These are phyloP conservation scores for Goniozus legneri DNA, from an alignment of 1,140 invertebrate species.

Conservation along the genomic window DNA sequence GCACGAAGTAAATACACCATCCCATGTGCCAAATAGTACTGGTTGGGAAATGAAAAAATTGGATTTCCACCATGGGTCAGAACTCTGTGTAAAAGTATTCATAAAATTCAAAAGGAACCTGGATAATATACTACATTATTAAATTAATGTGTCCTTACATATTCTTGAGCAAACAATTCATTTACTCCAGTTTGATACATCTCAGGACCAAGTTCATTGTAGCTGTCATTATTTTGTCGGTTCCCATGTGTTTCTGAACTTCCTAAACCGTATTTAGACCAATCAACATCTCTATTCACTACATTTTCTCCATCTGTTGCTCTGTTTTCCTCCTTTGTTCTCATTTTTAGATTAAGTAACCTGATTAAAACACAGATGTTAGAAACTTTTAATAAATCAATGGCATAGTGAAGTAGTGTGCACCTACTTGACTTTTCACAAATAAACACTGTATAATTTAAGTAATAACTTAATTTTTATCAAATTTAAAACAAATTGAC, in stretches of 20 bases:
- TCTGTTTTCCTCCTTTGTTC: conserved; percentile 21
- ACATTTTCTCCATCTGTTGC: conserved; percentile 22
- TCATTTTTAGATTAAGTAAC: conserved; percentile 17
- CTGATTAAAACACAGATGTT: too few species aligned
- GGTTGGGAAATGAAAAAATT: conserved; percentile 92
- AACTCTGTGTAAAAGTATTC: conserved; percentile 56
- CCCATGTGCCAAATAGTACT: conserved; percentile 95
- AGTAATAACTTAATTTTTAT: too few species aligned
- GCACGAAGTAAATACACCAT: conserved; percentile 92
- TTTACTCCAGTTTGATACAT: conserved; percentile 80
- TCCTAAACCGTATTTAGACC: conserved; percentile 58
- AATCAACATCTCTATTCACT: conserved; percentile 49
- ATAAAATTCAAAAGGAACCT: too few species aligned
- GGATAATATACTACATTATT: too few species aligned
- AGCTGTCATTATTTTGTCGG: conserved; percentile 60
- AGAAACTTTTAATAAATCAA: too few species aligned
- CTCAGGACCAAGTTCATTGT: conserved; percentile 69
- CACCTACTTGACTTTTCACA: too few species aligned
- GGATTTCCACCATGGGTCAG: conserved; percentile 86
- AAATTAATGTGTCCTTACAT: conserved; percentile 55
- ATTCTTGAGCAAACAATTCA: conserved; percentile 85
- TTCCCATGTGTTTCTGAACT: conserved; percentile 48
- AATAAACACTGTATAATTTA: too few species aligned
- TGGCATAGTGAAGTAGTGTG: too few species aligned
- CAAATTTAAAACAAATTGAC: too few species aligned